Percentiles rank a stretch among this genome's conserved stretches.
Conservation (phyloP, 2,113 vertebrate genomes). For the Sapayoa aenigma region DNA sequence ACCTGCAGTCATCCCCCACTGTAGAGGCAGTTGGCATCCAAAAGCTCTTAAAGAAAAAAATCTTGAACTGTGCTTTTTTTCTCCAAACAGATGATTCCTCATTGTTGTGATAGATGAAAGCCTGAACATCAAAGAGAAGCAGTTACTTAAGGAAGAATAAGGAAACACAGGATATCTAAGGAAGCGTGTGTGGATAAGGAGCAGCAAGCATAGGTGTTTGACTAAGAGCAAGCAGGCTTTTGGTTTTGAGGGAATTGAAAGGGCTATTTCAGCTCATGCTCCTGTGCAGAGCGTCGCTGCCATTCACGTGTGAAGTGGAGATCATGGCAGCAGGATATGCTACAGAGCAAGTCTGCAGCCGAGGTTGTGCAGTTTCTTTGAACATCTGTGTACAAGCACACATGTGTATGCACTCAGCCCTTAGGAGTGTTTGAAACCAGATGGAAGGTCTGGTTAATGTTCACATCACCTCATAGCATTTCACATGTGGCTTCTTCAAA, state of each 20-base stretch:
- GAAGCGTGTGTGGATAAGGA: background rate
- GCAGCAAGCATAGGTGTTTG: background rate
- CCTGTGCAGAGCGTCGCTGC: rapidly evolving
- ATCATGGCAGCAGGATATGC: background rate
- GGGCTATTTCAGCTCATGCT: background rate
- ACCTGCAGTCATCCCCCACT: background rate
- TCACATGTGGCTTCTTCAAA: slow-evolving; percentile 26
- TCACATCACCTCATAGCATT: background rate
- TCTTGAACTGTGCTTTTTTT: background rate
- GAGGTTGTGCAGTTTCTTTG: background rate
- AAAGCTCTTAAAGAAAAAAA: background rate
- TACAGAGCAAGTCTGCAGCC: rapidly evolving
- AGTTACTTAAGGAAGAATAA: background rate
- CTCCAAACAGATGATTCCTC: background rate
- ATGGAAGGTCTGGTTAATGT: slow-evolving; percentile 36
- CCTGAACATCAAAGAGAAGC: background rate
- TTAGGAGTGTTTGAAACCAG: background rate
- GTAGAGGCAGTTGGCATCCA: background rate
- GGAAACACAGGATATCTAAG: background rate
- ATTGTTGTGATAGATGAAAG: background rate
- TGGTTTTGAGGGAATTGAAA: background rate
- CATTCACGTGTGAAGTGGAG: rapidly evolving
- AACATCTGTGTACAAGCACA: background rate
- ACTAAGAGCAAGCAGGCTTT: background rate
- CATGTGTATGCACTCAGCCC: background rate